Evolutionary conservation across 2,113 vertebrate species (phyloP), one percentile per base, ranked within the genome.

Genomic region (Megalops atlanticus): DNA sequence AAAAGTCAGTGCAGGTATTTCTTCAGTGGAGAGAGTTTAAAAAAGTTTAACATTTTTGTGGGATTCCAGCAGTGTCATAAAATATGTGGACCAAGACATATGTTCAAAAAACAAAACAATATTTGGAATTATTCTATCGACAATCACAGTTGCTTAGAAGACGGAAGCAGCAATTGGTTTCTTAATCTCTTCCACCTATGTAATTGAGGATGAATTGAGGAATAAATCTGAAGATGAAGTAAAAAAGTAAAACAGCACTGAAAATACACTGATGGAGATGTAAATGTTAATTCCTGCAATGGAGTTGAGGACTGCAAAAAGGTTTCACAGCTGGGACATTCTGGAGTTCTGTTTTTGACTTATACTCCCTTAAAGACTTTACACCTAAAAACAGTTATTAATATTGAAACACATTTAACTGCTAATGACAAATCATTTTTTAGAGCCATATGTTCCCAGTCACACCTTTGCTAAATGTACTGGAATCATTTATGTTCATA

Each of bases 1-100:
- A 94, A 93, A 94, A 95, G 93, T 94, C 91, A 95, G 95, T 92
- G 92, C 87, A 92, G 89, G 78, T 36, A 86, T 91, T 94, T 94
- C 92, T 91, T 89, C 88, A 89, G 80, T 89, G 85, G 88, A n/a
- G n/a, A n/a, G n/a, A n/a, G n/a, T n/a, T n/a, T n/a, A n/a, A n/a
- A n/a, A n/a, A n/a, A 92, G 94, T 94, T 95, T 92, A 91, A 85
- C 6, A 90, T 89, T 88, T 90, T 86, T 83, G 83, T 84, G 89
- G 85, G 90, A 91, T 92, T 92, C 91, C 92, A 16, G 0, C 86
- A 85, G 90, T 91, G 87, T 85, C 86, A 27, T 64, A 64, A 64
- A n/a, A 64, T 64, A 64, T 2, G n/a, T 31, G n/a, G 58, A 31
- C 58, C 8, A n/a, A 64, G 3, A 64, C 10, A 64, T 31, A 2